phyloP scores from a whole-genome alignment of 1,140 invertebrate genomes.

The Anoplophora glabripennis region DNA sequence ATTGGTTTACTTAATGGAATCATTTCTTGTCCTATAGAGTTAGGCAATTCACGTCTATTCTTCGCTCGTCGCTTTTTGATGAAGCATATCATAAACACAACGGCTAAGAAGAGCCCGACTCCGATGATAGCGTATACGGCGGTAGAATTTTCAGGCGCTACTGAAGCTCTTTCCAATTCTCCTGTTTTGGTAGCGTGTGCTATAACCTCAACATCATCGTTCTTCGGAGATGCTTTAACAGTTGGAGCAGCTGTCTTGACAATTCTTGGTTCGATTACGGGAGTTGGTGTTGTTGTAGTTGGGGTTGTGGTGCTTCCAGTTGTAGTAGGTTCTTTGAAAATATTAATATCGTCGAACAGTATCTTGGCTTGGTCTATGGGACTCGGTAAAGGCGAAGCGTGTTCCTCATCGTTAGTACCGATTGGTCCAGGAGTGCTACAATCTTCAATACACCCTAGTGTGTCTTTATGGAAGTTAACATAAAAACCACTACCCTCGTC shows the following conservation, averaged over 20 bases:
- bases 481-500: constrained; percentile 31
- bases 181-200: constrained; percentile 22
- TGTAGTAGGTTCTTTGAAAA: constrained; percentile 17
- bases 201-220: constrained; percentile 10
- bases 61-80: constrained; percentile 26
- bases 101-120: constrained; percentile 26
- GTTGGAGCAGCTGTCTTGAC: constrained; percentile 7
- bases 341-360: constrained; percentile 30
- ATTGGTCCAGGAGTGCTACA: constrained; percentile 33
- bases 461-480: constrained; percentile 10
- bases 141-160: constrained; percentile 25
- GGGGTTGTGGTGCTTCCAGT: neutral
- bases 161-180: constrained; percentile 33
- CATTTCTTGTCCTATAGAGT: constrained; percentile 42
- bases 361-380: constrained; percentile 30
- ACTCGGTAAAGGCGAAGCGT: constrained; percentile 22
- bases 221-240: constrained; percentile 22
- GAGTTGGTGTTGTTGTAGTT: neutral
- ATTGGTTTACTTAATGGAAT: constrained; percentile 47
- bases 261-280: constrained; percentile 9
- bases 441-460: constrained; percentile 31
- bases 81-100: constrained; percentile 24
- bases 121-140: constrained; percentile 33
- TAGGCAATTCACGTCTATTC: constrained; percentile 25
- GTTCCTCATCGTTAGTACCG: constrained; percentile 24